Evolutionary conservation across 2,797 vertebrate genomes (phyloP), one percentile per base, ranked within the genome.

Genomic region (Danio albolineatus): DNA sequence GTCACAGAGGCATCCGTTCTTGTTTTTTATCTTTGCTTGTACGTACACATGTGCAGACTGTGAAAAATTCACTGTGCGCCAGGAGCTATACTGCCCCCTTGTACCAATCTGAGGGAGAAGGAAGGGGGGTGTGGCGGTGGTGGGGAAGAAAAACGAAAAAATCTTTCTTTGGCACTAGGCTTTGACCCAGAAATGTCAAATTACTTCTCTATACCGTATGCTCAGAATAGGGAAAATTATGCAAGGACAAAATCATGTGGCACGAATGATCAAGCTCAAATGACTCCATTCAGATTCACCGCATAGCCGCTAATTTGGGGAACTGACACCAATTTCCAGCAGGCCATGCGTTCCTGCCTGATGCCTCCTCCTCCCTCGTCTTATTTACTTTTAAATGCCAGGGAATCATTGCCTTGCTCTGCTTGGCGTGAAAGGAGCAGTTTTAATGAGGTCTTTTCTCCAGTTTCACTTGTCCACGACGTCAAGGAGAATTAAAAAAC

Each of bases 321-420:
- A 86, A 90, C 85, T 92, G 92, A 93, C 92, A 92, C 89, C 92
- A 93, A 93, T 93, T 94, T 93, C 86, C 90, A 88, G 84, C 74
- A 85, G 91, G 91, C 89, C 88, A 87, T 80, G 70, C 65, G 9
- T 79, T 79, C 64, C 61, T 46, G 69, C 19, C 51, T 73, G 76
- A 80, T 65, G 53, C 82, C 64, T 38, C 76, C 7, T 65, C 74
- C 73, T 82, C 62, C 56, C 28, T 72, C 82, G 62, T 51, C 70
- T 87, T 92, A 88, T 94, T 93, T 93, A 92, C 90, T 83, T 85
- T 87, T 88, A 91, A 92, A 92, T 86, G 86, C 87, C 90, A 89
- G 78, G 80, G 87, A 90, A 87, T 83, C 80, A 36, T 70, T 83
- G 62, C 38, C 81, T 80, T 81, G 13, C 64, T 85, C 86, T 78